Evolutionary conservation across 2,113 vertebrate genomes (phyloP).

Genomic region (Nestor notabilis): DNA sequence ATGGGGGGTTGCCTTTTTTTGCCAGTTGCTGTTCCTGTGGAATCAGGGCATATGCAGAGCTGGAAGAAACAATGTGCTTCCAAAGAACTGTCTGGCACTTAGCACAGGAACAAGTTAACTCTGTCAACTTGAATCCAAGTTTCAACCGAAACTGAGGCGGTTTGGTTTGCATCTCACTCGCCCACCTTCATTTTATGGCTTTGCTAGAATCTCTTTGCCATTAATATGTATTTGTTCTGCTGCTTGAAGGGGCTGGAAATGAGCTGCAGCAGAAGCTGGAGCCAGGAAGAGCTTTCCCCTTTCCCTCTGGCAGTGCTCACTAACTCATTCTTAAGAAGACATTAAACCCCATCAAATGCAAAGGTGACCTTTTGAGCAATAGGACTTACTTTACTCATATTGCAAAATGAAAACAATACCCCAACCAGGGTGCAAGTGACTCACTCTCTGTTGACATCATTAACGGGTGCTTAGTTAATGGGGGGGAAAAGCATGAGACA

Average conservation of each 20-base stretch:
- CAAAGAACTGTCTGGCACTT: slow-evolving; percentile 31
- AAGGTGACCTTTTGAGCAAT: slow-evolving; percentile 23
- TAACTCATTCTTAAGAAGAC: neutral
- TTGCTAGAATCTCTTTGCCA: neutral
- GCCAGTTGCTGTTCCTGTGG: slow-evolving; percentile 2
- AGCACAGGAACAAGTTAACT: slow-evolving; percentile 15
- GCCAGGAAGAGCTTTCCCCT: neutral
- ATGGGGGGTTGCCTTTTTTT: neutral
- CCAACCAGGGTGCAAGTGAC: slow-evolving; percentile 4
- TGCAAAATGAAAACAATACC: slow-evolving; percentile 42
- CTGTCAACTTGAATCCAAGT: slow-evolving; percentile 1
- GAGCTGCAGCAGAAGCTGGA: neutral
- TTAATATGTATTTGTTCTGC: neutral
- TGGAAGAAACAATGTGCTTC: slow-evolving; percentile 33
- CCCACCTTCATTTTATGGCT: neutral
- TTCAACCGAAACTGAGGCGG: neutral
- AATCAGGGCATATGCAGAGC: neutral
- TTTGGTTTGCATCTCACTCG: neutral
- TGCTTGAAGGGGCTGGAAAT: neutral
- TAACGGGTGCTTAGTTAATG: neutral
- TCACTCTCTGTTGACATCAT: slow-evolving; percentile 60
- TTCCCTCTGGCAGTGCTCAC: neutral
- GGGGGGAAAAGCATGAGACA: neutral
- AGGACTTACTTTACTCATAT: slow-evolving; percentile 55
- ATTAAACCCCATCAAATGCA: slow-evolving; percentile 37